Base-by-base conservation (phyloP, 2,888 invertebrate species). In the Ochropleura plecta region DNA sequence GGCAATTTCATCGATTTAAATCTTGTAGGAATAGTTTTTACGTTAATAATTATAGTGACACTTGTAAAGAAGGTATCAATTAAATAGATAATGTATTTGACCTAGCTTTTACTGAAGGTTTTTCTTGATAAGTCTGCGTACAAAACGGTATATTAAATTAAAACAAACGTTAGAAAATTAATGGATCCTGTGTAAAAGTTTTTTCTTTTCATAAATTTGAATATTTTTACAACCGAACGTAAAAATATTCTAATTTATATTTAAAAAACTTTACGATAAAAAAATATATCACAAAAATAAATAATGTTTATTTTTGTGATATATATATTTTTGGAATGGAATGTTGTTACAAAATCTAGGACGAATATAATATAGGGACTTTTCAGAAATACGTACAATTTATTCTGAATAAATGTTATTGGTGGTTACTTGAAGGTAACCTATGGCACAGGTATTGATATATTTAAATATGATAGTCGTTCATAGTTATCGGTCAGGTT, bases 31-130 rank as follows among this genome's bases (percentile, higher is more conserved):
- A 44, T 72, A 64, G n/a, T n/a, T 75, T 46, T 75, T 46, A 62
- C 60, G 5, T 70, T 69, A 42, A 63, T 63, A 3, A 48, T 60
- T 30, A 51, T 46, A 42, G 49, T 57, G 42, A 59, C 8, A 67
- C 20, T 42, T 30, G 59, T 59, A 80, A 76, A 75, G 18, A 30
- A 53, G 18, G 5, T 57, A 42, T 69, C 75, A 46, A 65, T 79
- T 74, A 14, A 42, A 65, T 18, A 12, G n/a, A 55, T 53, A 44
- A 53, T 59, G 20, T 40, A 48, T 63, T 46, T 18, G 44, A 51
- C 1, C 6, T 4, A 14, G 44, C n/a, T 55, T 49, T 66, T 40
- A 48, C 5, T 66, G 5, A 0, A 46, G 49, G 7, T 9, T 49
- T 44, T n/a, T 44, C 3, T 12, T 6, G 3, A 12, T 62, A n/a